Base-by-base conservation (phyloP, 2,888 invertebrate species). In the Melangyna quadrimaculata region DNA sequence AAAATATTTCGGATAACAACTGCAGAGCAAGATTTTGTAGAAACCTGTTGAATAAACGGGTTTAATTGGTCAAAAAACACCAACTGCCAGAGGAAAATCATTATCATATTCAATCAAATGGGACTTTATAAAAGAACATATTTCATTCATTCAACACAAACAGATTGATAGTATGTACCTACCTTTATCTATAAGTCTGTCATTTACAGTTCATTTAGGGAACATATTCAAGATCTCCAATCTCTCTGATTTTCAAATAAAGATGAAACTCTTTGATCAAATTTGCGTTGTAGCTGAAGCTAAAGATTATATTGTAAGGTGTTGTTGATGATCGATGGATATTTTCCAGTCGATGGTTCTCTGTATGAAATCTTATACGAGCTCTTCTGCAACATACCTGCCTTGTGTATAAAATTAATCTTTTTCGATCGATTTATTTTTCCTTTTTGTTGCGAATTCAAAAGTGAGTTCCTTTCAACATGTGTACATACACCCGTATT, bases 201-300 rank as follows among this genome's bases (percentile, higher is more conserved):
- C n/a, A 59, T 35, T 43, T 19, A 55, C 12, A 63, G 24, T 27
- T n/a, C n/a, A n/a, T 40, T 1, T 6, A 24, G 3, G n/a, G 12
- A 69, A 51, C 55, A 59, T 32, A 57, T 53, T 29, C 43, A 48
- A 77, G 40, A 77, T 71, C 43, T 51, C 70, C n/a, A n/a, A 71
- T 57, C 70, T 71, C 70, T 48, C 40, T 37, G n/a, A 43, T 29
- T 67, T 53, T 61, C 51, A 78, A 67, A 78, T 43, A 53, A 72
- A 72, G 61, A 71, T 82, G 75, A 65, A 75, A 63, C 51, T 43
- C 74, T 84, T 84, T 84, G 84, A 84, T 84, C 84, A 84, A 17
- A 19, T 43, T 24, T 37, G 22, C 43, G 8, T n/a, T 17, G 8
- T 40, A 71, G n/a, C n/a, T 32, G 27, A 1, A 24, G 32, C 9